phyloP scores from a whole-genome alignment of 2,113 vertebrate genomes.

The Caretta caretta region DNA sequence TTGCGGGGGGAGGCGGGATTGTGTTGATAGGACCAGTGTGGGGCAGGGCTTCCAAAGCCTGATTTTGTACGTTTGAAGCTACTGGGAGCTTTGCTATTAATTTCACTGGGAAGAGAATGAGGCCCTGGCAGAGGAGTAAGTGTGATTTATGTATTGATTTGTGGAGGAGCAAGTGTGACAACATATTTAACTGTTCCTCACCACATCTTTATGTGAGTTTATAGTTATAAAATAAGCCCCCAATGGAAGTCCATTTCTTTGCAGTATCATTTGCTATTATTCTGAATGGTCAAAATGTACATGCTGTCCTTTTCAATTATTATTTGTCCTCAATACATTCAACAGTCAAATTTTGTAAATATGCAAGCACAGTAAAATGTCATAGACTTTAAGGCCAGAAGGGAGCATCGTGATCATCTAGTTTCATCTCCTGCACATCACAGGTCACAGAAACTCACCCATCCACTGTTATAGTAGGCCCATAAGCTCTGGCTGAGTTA shows the following conservation, averaged over 20 bases:
- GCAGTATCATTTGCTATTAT: not conserved
- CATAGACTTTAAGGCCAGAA: no score
- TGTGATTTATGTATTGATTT: slow-evolving; percentile 8
- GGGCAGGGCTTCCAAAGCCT: not conserved
- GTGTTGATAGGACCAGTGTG: not conserved
- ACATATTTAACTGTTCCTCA: not conserved
- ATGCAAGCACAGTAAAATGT: slow-evolving; percentile 15
- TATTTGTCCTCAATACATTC: not conserved
- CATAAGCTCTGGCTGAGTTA: not conserved
- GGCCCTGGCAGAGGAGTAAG: not conserved
- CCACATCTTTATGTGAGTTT: not conserved
- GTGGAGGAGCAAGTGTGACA: slow-evolving; percentile 16
- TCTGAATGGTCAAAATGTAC: slow-evolving; percentile 2
- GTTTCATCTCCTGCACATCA: not conserved
- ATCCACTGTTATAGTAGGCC: not conserved
- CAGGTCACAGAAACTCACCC: not conserved
- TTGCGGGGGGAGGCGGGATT: accelerated
- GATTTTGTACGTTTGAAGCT: not conserved
- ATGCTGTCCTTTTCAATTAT: not conserved
- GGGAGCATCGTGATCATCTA: no score
- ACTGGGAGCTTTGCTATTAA: not conserved
- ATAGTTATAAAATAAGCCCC: slow-evolving; percentile 14
- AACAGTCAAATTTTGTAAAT: slow-evolving; percentile 2
- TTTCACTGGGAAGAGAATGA: not conserved
- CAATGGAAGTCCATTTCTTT: not conserved